Evolutionary conservation across 2,113 vertebrate species (phyloP), one percentile per base, ranked within the genome.

Genomic region (Neotoma lepida): DNA sequence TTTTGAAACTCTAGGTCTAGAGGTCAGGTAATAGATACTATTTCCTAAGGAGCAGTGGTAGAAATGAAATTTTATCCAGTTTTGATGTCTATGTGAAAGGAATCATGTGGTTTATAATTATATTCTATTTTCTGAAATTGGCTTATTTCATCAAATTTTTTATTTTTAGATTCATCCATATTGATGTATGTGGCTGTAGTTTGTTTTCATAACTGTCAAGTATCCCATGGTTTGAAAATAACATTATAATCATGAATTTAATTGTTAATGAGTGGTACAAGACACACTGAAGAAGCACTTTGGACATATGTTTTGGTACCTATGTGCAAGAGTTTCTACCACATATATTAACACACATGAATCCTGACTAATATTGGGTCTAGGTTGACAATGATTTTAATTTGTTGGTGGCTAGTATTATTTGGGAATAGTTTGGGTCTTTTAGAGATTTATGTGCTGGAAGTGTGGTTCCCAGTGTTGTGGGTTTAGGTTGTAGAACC

Each of bases 81-180:
- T 94, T 94, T 94, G 35, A 88, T 49, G 18, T 94, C 85, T 58
- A 89, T 77, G 81, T 94, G 85, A 82, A 95, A 66, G 0, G 39
- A 86, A 74, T 89, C 6, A 56, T 91, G 88, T 66, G 44, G 41
- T 70, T 33, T 56, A 71, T 18, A 70, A 58, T 8, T 73, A 54
- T 61, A 54, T 39, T 86, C 39, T 80, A 7, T 58, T 41, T 88
- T 94, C 71, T 76, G 44, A 73, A 54, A 71, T 44, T 64, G 30
- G 5, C 56, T 95, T 95, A 64, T 95, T 84, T 86, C 17, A 70
- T 2, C 1, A 54, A 68, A 81, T 71, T 77, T n/a, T 77, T 49
- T 73, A 13, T 58, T 86, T 95, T 96, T 44, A 89, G 8, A 71
- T 91, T 81, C 18, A 77, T 77, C 12, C 4, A 73, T 71, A n/a